A percentile compares a stretch with the other conserved stretches of the same genome.
phyloP scores from a whole-genome alignment of 2,113 vertebrate genomes.

The Mastomys coucha region DNA sequence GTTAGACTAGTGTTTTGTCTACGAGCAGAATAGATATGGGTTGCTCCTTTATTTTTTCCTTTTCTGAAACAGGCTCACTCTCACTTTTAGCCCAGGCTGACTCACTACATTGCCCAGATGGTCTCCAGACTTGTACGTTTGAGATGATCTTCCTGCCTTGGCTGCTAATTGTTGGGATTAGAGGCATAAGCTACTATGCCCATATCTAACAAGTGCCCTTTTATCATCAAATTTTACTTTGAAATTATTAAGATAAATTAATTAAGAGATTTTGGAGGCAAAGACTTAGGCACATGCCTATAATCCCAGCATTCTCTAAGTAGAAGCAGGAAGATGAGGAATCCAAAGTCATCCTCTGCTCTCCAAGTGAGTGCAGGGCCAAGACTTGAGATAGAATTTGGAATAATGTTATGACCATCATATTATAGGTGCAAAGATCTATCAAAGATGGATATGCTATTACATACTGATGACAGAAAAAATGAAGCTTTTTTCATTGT shows the following conservation, averaged over 20 bases:
- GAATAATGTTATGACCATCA: conserved; percentile 46
- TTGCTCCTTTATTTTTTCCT: neutral
- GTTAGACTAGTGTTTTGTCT: conserved; percentile 50
- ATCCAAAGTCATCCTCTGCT: neutral
- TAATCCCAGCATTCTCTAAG: no score
- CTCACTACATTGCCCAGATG: neutral
- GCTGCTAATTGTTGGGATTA: neutral
- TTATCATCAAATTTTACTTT: conserved; percentile 44
- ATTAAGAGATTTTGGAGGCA: neutral
- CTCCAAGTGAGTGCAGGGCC: neutral
- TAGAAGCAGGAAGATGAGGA: neutral
- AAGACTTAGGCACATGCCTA: no score
- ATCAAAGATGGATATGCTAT: conserved; percentile 11
- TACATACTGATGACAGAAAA: conserved; percentile 1
- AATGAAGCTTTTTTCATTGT: conserved; percentile 19
- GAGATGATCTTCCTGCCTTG: neutral
- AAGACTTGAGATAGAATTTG: neutral
- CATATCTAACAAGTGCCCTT: neutral
- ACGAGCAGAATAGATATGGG: neutral
- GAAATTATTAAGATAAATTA: conserved; percentile 35
- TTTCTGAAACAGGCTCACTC: neutral
- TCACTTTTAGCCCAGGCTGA: neutral
- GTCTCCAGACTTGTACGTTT: neutral
- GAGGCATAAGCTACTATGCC: neutral
- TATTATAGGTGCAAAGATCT: neutral